phyloP scores from a whole-genome alignment of 2,797 vertebrate species.

The Pithecia hirsuta region DNA sequence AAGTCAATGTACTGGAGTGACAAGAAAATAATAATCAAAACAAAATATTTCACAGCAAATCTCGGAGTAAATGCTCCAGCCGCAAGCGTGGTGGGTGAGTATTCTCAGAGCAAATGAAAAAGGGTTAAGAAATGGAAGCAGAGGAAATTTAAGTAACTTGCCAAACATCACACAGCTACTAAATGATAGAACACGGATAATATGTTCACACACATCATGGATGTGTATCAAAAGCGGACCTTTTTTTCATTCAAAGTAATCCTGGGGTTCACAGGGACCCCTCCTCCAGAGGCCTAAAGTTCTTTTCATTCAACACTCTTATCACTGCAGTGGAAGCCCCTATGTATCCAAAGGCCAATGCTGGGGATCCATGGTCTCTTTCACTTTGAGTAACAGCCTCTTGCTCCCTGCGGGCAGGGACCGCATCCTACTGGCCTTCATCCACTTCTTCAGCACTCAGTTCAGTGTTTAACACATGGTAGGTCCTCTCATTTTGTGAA shows the following conservation, averaged over 20 bases:
- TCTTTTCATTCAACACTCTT: neutral
- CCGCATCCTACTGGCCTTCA: neutral
- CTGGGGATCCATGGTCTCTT: neutral
- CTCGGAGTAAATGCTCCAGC: neutral
- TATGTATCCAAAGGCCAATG: neutral
- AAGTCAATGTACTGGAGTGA: neutral
- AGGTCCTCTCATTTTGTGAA: neutral
- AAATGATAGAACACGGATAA: neutral
- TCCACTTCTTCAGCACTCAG: neutral
- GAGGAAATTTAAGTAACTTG: neutral
- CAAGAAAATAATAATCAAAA: neutral
- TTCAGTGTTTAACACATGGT: neutral
- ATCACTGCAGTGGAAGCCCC: neutral
- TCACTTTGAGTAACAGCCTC: neutral
- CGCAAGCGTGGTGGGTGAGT: rapidly evolving
- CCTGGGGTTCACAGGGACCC: neutral
- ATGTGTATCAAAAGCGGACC: neutral
- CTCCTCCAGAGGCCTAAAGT: neutral
- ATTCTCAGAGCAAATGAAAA: neutral
- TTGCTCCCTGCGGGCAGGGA: neutral
- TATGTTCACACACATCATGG: neutral
- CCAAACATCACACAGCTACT: neutral
- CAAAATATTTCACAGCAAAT: neutral
- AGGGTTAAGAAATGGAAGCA: neutral
- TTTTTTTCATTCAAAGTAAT: neutral